Percentiles rank a stretch among this genome's conserved stretches.
phyloP scores from a whole-genome alignment of 2,113 vertebrate species.

The Percina caprodes region DNA sequence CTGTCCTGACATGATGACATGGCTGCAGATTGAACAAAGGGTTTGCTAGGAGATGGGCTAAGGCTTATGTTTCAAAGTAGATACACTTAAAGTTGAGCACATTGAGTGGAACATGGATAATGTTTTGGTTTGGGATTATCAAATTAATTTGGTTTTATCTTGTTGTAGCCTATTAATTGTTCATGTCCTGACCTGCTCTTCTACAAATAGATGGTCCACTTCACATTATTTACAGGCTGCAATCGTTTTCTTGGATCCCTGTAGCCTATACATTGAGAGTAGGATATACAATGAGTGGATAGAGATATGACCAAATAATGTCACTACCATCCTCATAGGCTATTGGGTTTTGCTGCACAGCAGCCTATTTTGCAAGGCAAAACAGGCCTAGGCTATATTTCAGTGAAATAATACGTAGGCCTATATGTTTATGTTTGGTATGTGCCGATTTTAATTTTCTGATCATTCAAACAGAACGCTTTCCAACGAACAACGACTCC shows the following conservation, averaged over 20 bases:
- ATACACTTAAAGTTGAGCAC: background rate
- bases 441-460: background rate
- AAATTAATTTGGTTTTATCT: background rate
- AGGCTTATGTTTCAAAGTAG: background rate
- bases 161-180: background rate
- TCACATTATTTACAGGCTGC: background rate
- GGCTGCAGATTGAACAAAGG: conserved; percentile 3
- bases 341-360: background rate
- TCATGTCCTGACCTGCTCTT: background rate
- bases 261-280: background rate
- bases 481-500: background rate
- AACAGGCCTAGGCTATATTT: background rate
- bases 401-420: background rate
- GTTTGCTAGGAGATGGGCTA: background rate
- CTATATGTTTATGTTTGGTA: background rate
- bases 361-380: background rate
- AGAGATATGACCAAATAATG: background rate
- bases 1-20: background rate
- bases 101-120: background rate
- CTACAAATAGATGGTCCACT: background rate
- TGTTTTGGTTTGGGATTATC: background rate
- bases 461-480: background rate
- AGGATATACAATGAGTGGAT: background rate
- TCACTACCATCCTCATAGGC: background rate
- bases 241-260: background rate